Evolutionary conservation across 2,797 vertebrate genomes (phyloP), one percentile per base, ranked within the genome.

Genomic region (Moxostoma hubbsi): DNA sequence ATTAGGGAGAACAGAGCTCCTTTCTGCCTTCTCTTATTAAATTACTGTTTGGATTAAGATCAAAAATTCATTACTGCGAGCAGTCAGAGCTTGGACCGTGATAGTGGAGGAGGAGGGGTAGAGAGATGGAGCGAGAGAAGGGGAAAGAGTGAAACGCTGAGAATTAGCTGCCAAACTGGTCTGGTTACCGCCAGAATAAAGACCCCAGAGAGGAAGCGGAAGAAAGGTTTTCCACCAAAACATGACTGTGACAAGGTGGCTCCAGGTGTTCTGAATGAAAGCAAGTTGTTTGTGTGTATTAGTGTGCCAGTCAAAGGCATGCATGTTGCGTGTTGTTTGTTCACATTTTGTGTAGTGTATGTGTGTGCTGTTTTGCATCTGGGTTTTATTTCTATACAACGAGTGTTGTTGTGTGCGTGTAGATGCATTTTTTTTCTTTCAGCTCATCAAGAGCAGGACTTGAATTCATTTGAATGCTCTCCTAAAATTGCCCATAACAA

Each of bases 31-130:
- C 83, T 87, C 87, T 87, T 85, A 91, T 91, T 91, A 92, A 91
- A 92, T 91, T 90, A 91, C 90, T 92, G 89, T 92, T 93, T 93
- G 91, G 91, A 91, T 92, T 92, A 89, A 92, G 92, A 92, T 92
- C 83, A 91, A 90, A 92, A 91, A 92, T 90, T 90, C 87, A 92
- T 92, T 91, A 91, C 86, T 81, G 86, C 55, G 81, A 84, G 85
- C 87, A 86, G 87, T 87, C 87, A 86, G 79, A 87, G 85, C 83
- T 84, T 78, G 89, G 85, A 85, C 83, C 79, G 73, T 67, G 79
- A 86, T 83, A 81, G 74, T 73, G 67, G 73, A 72, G 15, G 73
- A 36, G 75, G 58, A 43, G 51, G 77, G 58, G 72, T 57, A 51
- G 68, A 77, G 58, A 58, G n/a, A 18, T 15, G 9, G 36, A 47